phyloP scores from a whole-genome alignment of 2,888 invertebrate species.

The Cephus sareptanus region DNA sequence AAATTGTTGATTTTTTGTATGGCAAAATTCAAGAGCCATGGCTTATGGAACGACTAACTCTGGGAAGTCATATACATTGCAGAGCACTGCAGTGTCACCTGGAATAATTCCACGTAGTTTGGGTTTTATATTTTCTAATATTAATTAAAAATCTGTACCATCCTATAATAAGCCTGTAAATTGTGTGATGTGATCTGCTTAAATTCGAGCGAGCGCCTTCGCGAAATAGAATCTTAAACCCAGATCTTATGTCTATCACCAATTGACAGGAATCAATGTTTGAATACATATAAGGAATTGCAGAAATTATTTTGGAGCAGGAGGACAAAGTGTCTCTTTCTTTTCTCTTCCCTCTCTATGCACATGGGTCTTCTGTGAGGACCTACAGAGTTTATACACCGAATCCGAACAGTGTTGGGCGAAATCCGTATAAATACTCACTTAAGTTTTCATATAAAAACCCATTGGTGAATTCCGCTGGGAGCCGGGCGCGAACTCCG shows the following conservation, averaged over 20 bases:
- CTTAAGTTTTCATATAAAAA: too few relatives aligned
- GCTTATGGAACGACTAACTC: conserved; percentile 94
- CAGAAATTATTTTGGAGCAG: too few relatives aligned
- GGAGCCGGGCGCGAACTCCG: too few relatives aligned
- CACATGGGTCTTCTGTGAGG: too few relatives aligned
- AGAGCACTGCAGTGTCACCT: conserved; percentile 74
- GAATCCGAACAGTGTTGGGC: too few relatives aligned
- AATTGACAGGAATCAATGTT: conserved; percentile 49
- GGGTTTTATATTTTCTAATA: conserved; percentile 69
- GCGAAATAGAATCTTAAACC: conserved; percentile 50
- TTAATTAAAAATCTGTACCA: conserved; percentile 41
- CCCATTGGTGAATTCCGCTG: too few relatives aligned
- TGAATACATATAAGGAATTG: too few relatives aligned
- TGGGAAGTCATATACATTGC: conserved; percentile 88
- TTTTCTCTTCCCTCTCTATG: too few relatives aligned
- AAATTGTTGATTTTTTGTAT: conserved; percentile 55
- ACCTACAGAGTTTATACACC: too few relatives aligned
- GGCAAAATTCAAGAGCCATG: conserved; percentile 83
- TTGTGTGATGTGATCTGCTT: conserved; percentile 46
- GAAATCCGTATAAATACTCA: too few relatives aligned
- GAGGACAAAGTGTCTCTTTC: too few relatives aligned
- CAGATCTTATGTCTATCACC: conserved; percentile 52
- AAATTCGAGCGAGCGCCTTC: conserved; percentile 39
- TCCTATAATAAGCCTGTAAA: conserved; percentile 51
- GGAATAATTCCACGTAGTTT: conserved; percentile 77